Conservation (phyloP, 1,140 invertebrate genomes). For the Listronotus bonariensis region DNA sequence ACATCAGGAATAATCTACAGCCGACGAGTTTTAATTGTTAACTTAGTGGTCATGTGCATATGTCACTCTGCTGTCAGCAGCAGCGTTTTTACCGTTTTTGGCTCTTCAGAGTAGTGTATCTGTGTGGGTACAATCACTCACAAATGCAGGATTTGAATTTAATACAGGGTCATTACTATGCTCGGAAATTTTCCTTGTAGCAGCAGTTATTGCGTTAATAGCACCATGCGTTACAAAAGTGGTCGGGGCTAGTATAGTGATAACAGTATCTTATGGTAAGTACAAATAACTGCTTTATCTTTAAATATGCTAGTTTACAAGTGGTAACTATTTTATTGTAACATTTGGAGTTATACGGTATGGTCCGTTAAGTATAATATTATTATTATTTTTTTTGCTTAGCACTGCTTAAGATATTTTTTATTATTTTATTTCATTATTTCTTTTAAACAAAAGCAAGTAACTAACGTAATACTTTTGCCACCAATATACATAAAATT, state of each 20-base stretch:
- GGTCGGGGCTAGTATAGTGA: slow-evolving; percentile 60
- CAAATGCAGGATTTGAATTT: slow-evolving; percentile 19
- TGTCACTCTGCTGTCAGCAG: slow-evolving; percentile 64
- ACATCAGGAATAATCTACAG: slow-evolving; percentile 58
- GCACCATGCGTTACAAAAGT: slow-evolving; percentile 61
- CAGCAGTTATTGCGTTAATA: slow-evolving; percentile 60
- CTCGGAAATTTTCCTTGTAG: slow-evolving; percentile 60
- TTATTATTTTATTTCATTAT: too few species aligned
- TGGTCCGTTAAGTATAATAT: too few species aligned
- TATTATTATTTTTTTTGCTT: too few species aligned
- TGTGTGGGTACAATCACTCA: slow-evolving; percentile 54
- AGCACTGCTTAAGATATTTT: too few species aligned
- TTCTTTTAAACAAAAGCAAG: too few species aligned
- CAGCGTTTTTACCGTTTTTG: slow-evolving; percentile 66
- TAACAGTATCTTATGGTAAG: slow-evolving; percentile 50
- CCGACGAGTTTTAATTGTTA: slow-evolving; percentile 55
- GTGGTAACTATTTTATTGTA: background rate
- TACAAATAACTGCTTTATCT: background rate
- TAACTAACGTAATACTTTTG: too few species aligned
- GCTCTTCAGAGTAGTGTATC: slow-evolving; percentile 63
- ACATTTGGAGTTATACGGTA: too few species aligned
- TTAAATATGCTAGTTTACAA: background rate
- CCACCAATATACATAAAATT: too few species aligned
- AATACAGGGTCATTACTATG: slow-evolving; percentile 54
- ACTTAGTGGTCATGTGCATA: slow-evolving; percentile 63